These are phyloP conservation scores for Macrotrachela quadricornifera DNA, from an alignment of 1,140 invertebrate genomes.

Conservation along the genomic window DNA sequence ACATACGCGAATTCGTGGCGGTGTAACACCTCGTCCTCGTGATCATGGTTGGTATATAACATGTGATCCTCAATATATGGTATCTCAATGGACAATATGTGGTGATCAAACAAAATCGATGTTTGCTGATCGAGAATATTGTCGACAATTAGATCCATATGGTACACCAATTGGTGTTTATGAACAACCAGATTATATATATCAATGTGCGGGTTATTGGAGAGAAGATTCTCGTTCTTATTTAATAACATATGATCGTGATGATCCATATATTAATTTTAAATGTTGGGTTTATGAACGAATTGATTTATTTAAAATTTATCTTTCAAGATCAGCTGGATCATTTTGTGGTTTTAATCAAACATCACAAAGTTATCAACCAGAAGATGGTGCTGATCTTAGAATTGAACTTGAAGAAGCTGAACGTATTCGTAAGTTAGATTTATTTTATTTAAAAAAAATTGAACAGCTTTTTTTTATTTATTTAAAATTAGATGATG, in stretches of 20 bases:
- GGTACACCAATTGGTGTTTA: constrained; percentile 7
- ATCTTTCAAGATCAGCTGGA: constrained; percentile 2
- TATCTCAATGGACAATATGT: constrained; percentile 6
- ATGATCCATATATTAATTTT: constrained; percentile 6
- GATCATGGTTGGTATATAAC: constrained; percentile 8
- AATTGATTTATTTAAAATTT: constrained; percentile 6
- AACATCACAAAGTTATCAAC: constrained; percentile 2
- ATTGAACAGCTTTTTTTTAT: neutral
- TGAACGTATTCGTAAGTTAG: constrained; percentile 5
- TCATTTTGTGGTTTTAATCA: constrained; percentile 6
- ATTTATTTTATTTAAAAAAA: neutral
- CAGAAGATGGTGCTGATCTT: constrained; percentile 7
- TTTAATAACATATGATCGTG: constrained; percentile 7
- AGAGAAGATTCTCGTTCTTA: constrained; percentile 6
- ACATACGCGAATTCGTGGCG: constrained; percentile 6
- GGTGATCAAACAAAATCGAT: constrained; percentile 9
- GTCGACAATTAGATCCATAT: constrained; percentile 2
- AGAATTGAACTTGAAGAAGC: constrained; percentile 4
- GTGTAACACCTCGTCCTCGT: constrained; percentile 1
- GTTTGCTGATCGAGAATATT: constrained; percentile 7
- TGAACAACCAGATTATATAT: constrained; percentile 8
- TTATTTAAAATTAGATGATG: constrained; percentile 3
- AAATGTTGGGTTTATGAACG: constrained; percentile 9
- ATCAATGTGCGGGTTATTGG: constrained; percentile 8
- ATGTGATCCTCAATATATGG: neutral